Percentiles rank a stretch among this genome's conserved stretches.
Conservation (phyloP, 1,140 invertebrate genomes). For the Anadara kagoshimensis region DNA sequence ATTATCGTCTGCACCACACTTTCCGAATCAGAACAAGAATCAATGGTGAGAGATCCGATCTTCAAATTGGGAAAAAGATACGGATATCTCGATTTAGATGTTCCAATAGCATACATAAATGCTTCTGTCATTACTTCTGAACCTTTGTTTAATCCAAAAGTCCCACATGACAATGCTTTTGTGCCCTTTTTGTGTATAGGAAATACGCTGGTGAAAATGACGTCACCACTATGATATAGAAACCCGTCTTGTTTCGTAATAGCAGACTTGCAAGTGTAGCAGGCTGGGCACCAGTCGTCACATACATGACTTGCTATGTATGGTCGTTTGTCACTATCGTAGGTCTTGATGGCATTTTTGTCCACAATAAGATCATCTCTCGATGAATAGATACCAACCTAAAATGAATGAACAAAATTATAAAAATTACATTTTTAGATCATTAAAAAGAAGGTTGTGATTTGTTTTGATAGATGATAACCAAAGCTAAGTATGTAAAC, state of each 20-base stretch:
- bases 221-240: conserved; percentile 76
- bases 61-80: conserved; percentile 44
- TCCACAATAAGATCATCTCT: conserved; percentile 25
- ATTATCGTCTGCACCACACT: conserved; percentile 41
- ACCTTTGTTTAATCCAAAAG: conserved; percentile 77
- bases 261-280: conserved; percentile 21
- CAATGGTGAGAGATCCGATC: conserved; percentile 54
- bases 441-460: not conserved
- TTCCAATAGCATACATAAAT: conserved; percentile 56
- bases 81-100: conserved; percentile 44
- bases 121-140: conserved; percentile 45
- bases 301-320: conserved; percentile 34
- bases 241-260: not conserved
- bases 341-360: conserved; percentile 30
- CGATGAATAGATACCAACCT: conserved; percentile 8
- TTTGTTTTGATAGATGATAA: not conserved
- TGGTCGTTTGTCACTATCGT: conserved; percentile 25
- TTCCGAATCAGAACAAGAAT: conserved; percentile 51
- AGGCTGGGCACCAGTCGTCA: conserved; percentile 46
- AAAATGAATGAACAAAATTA: conserved; percentile 5
- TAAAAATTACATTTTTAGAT: no score
- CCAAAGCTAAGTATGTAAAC: not conserved
- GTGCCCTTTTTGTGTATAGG: conserved; percentile 80
- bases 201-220: conserved; percentile 84
- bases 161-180: conserved; percentile 75